phyloP scores from a whole-genome alignment of 2,888 invertebrate genomes.

The Sinhomidia bicolor region DNA sequence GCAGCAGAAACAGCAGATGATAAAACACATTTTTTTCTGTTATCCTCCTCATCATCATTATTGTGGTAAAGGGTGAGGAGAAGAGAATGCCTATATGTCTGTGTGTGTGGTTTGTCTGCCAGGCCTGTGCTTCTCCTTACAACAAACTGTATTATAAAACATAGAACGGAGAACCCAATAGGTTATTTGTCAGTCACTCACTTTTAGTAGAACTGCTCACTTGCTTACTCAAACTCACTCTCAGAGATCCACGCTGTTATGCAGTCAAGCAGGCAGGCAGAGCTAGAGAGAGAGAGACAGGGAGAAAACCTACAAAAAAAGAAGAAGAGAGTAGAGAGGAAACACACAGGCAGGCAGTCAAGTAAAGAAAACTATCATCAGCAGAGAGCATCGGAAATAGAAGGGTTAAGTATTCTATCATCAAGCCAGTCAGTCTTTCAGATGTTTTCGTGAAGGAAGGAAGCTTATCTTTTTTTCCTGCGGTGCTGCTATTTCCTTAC shows the following conservation, averaged over 20 bases:
- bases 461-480: slow-evolving; percentile 22
- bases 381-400: background rate
- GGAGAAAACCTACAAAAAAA: background rate
- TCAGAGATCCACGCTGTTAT: background rate
- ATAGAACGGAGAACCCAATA: background rate
- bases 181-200: slow-evolving; percentile 36
- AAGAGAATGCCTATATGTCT: slow-evolving; percentile 14
- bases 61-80: slow-evolving; percentile 27
- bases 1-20: background rate
- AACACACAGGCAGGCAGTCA: slow-evolving; percentile 4
- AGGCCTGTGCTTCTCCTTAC: background rate
- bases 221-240: background rate
- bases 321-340: background rate
- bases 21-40: background rate
- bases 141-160: background rate
- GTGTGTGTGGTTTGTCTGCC: background rate
- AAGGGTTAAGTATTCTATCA: slow-evolving; percentile 46
- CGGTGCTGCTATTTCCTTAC: slow-evolving; percentile 7
- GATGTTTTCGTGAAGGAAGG: slow-evolving; percentile 46
- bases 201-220: background rate
- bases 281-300: background rate
- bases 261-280: background rate
- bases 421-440: slow-evolving; percentile 53
- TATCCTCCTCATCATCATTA: slow-evolving; percentile 5
- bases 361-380: background rate